Conservation (phyloP, 2,888 invertebrate genomes). For the Pediacus dermestoides region DNA sequence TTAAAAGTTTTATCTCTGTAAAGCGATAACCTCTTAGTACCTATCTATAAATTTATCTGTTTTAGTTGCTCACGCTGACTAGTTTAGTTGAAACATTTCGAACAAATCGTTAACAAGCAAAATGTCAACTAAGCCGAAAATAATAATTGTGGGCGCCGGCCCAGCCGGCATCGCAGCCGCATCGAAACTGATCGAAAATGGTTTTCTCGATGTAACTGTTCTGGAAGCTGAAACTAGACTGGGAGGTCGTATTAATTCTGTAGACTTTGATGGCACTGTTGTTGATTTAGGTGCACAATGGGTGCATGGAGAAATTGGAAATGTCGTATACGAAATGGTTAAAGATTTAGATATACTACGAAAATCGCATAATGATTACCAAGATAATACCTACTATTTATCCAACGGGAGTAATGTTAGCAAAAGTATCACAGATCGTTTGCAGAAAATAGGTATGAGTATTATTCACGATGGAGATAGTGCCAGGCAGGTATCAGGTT, state of each 20-base stretch:
- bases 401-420: slow-evolving; percentile 36
- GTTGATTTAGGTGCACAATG: slow-evolving; percentile 46
- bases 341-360: slow-evolving; percentile 38
- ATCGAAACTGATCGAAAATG: slow-evolving; percentile 48
- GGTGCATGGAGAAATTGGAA: slow-evolving; percentile 47
- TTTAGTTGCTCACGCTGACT: too few relatives aligned
- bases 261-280: slow-evolving; percentile 32
- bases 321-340: slow-evolving; percentile 43
- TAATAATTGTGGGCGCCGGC: slow-evolving; percentile 59
- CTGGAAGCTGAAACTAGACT: slow-evolving; percentile 47
- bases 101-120: not conserved
- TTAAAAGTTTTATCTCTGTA: too few relatives aligned
- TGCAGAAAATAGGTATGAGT: slow-evolving; percentile 31
- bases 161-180: slow-evolving; percentile 55
- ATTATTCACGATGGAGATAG: slow-evolving; percentile 33
- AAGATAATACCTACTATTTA: slow-evolving; percentile 37
- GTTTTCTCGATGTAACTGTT: slow-evolving; percentile 50
- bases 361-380: slow-evolving; percentile 47
- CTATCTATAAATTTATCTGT: too few relatives aligned
- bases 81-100: too few relatives aligned
- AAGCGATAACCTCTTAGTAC: too few relatives aligned
- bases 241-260: slow-evolving; percentile 42
- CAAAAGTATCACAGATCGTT: slow-evolving; percentile 34
- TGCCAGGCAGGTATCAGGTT: slow-evolving; percentile 27
- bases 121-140: slow-evolving; percentile 31